Evolutionary conservation across 1,140 invertebrate species (phyloP), one percentile per base, ranked within the genome.

Genomic region (Hydropsyche tenuis): DNA sequence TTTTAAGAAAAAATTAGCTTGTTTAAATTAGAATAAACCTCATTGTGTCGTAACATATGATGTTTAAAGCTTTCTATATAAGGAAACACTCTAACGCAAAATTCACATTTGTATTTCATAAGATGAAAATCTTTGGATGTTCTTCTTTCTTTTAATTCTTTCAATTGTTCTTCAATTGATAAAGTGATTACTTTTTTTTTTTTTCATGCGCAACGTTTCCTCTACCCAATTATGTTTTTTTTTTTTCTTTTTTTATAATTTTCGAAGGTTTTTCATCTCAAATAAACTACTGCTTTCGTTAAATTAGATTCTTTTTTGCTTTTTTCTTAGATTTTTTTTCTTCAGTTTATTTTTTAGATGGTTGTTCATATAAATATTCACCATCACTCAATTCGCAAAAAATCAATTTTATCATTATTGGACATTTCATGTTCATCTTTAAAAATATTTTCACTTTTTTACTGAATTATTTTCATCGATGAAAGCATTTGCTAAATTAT

Each of bases 21-120:
- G n/a, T n/a, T n/a, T n/a, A n/a, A n/a, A n/a, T n/a, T n/a, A 1
- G 16, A n/a, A 1, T 14, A 27, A 22, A 69, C 66, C 20, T 69
- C n/a, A 48, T 69, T 22, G 46, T 69, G 66, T 53, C 66, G 30
- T 27, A 14, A 14, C 46, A 69, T 51, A 53, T 69, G 66, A 69
- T 69, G 48, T 16, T 53, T 20, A 1, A 69, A 18, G 27, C 66
- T 69, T 25, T 69, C 66, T 22, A 16, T 18, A 18, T 69, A 48
- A 6, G 66, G 66, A 69, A 69, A 69, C 2, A 69, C 45, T 51
- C 51, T 69, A 25, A 69, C 46, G 23, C 66, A 69, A 12, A 51
- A 12, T 27, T 69, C 66, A 27, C 66, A 69, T 48, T 69, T 69
- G 22, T 69, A 69, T 27, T 23, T 22, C 5, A 45, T 45, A 16